These are phyloP conservation scores for Procavia capensis DNA, from an alignment of 2,113 vertebrate genomes.

Conservation along the genomic window DNA sequence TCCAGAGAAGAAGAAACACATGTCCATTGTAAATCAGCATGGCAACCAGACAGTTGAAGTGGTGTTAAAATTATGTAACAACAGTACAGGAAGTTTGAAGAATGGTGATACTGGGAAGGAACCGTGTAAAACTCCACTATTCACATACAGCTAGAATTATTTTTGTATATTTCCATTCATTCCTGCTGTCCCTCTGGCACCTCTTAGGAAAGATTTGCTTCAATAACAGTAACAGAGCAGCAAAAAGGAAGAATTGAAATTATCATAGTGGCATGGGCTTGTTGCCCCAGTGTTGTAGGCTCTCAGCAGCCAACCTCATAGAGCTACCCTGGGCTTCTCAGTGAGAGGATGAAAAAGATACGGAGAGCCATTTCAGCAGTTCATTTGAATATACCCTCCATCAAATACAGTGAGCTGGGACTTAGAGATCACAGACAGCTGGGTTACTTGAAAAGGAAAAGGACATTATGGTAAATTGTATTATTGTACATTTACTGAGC, in stretches of 20 bases:
- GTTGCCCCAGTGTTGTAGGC: constrained; percentile 23
- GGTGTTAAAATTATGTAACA: constrained; percentile 6
- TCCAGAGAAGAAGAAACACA: neutral
- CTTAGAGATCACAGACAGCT: constrained; percentile 77
- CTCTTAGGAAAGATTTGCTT: constrained; percentile 42
- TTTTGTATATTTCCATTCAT: neutral
- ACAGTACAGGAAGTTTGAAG: neutral
- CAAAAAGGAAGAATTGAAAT: constrained; percentile 60
- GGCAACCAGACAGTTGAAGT: neutral
- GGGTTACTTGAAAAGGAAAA: constrained; percentile 65
- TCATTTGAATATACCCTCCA: constrained; percentile 73
- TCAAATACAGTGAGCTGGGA: constrained; percentile 80
- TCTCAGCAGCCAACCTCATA: constrained; percentile 54
- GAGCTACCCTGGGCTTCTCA: constrained; percentile 57
- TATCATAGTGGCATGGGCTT: constrained; percentile 49
- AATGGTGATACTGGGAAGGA: neutral
- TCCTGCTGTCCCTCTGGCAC: constrained; percentile 41
- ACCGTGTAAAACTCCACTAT: neutral
- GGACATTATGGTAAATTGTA: constrained; percentile 48
- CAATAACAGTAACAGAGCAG: constrained; percentile 60
- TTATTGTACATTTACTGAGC: constrained; percentile 69
- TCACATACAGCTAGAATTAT: constrained; percentile 6
- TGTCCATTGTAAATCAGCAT: neutral
- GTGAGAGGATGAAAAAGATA: constrained; percentile 57
- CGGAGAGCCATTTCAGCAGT: constrained; percentile 58